phyloP scores from a whole-genome alignment of 2,888 invertebrate genomes.

The Gordius sp. region DNA sequence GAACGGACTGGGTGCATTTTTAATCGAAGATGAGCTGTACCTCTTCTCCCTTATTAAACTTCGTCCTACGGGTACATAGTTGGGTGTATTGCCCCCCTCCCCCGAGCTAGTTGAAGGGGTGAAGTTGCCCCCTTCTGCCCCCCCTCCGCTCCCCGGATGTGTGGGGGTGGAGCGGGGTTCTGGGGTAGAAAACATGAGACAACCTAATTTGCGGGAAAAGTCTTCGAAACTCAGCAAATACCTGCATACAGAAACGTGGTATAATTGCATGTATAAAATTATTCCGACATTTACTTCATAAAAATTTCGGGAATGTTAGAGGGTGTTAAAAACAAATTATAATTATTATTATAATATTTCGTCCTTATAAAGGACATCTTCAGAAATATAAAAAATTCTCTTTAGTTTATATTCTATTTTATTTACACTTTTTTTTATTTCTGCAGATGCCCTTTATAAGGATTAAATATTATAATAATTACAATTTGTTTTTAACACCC shows the following conservation, averaged over 20 bases:
- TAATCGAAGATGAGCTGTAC: too few relatives aligned
- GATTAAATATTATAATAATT: too few relatives aligned
- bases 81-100: too few relatives aligned
- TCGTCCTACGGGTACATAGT: too few relatives aligned
- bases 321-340: neutral
- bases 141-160: too few relatives aligned
- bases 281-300: neutral
- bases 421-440: too few relatives aligned
- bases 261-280: neutral
- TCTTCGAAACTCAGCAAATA: slow-evolving; percentile 9
- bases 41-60: neutral
- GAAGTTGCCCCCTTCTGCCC: too few relatives aligned
- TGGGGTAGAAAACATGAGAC: too few relatives aligned
- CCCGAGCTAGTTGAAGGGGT: too few relatives aligned
- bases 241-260: neutral
- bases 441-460: too few relatives aligned
- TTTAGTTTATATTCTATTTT: neutral
- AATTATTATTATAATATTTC: neutral
- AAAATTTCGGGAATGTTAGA: neutral
- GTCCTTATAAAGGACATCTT: neutral
- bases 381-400: neutral
- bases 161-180: too few relatives aligned
- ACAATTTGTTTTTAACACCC: too few relatives aligned
- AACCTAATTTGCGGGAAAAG: slow-evolving; percentile 13
- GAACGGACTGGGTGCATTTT: neutral